Evolutionary conservation across 2,797 vertebrate species (phyloP), one percentile per base, ranked within the genome.

Genomic region (Pelobates cultripes): DNA sequence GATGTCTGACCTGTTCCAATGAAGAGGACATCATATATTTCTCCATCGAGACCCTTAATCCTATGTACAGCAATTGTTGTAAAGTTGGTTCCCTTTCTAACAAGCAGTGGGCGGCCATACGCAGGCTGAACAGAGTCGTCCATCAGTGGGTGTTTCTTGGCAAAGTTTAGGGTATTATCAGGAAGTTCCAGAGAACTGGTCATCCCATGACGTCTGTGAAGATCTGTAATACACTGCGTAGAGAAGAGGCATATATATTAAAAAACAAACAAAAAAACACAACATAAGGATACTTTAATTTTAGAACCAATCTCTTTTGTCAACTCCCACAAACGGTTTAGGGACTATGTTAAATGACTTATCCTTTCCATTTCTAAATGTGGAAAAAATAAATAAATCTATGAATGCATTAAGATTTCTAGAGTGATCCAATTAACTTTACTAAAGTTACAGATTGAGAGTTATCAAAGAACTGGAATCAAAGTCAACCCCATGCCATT

Each of bases 141-240:
- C 96, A 99, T 96, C 87, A 99, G 93, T 0, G 97, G 97, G 92
- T 99, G 98, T 88, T 96, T 98, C 94, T 98, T 99, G 87, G 96
- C 96, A n/a, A 99, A 99, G 93, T 97, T 98, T 61, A 99, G 95
- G 0, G 95, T 99, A 86, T 95, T 95, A 86, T 99, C 97, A 0
- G 98, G 98, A 88, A 99, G 94, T 92, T 96, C 96, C 83, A 98
- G 90, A 0, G 97, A 98, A 84, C 93, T 98, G 93, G 91, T 94
- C 64, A 95, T 97, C 84, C 96, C 93, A 0, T 92, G 95, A 68
- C 91, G 94, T 1, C 96, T 92, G 89, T 98, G 96, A 85, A 93
- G 94, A 87, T 95, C 94, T 0, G 95, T 98, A 89, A 99, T 98
- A 87, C 98, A 99, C 98, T 99, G 89, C 0, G 13, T 41, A 61